Base-by-base conservation (phyloP, 2,888 invertebrate species). In the Diplolepis rosae region DNA sequence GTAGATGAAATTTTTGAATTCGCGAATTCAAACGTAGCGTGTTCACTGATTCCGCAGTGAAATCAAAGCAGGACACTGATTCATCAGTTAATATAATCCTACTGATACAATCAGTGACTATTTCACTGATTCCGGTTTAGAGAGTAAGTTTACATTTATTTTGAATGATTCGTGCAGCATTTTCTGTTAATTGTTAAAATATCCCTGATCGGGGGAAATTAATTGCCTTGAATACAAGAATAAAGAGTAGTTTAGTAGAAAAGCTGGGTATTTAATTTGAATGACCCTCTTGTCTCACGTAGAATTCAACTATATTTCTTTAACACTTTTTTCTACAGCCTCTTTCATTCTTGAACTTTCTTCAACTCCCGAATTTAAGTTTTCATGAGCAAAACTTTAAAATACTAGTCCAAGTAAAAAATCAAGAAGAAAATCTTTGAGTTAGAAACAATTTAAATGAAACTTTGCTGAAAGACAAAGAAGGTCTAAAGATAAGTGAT, bases 231-330 rank as follows among this genome's bases (percentile, higher is more conserved):
- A 30, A 7, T 54, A 7, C 15, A 35, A 2, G 15, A 7, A 24
- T 7, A n/a, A 61, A 6, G 24, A 61, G n/a, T 5, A n/a, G n/a
- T n/a, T n/a, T n/a, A n/a, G n/a, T n/a, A 61, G 22, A 22, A 27
- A 61, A 39, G 24, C 24, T 76, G 71, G 79, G 79, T 77, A 77
- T 83, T 84, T 84, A 80, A 84, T 84, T 84, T 80, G 77, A 82
- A 84, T 82, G 80, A 77, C 45, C 70, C 72, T 74, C n/a, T 80
- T 82, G 81, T 83, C 78, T 75, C 68, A 42, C 56, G 66, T 42
- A 71, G 78, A 79, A 82, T 83, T 80, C 77, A 78, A 77, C 78
- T 76, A 72, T 74, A 78, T 72, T 72, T 56, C 65, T 39, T 24
- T n/a, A 39, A 61, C 22, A 39, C 22, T 39, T 39, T 61, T 35